Base-by-base conservation (phyloP, 1,140 invertebrate species). In the Eriocheir sinensis region DNA sequence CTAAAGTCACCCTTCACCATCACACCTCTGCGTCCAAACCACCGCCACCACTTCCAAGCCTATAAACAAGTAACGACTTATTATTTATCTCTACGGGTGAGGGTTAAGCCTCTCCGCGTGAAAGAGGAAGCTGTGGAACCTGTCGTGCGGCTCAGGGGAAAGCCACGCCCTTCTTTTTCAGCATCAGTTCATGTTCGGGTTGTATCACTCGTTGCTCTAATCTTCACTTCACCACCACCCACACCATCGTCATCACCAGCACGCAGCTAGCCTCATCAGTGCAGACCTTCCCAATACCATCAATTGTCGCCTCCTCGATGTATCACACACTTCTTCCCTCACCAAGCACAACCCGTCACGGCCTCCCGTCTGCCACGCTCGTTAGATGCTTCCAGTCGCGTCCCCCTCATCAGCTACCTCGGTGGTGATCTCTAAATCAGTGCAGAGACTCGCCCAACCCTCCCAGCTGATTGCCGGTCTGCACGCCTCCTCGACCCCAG, bases 241-340 rank as follows among this genome's bases (percentile, higher is more conserved):
- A 27, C 85, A 88, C 85, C 85, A 88, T 6, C 85, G 2, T 41
- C 85, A 41, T 41, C 85, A 88, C 85, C 4, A 80, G 6, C 79
- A 80, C 21, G 3, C 79, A 80, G 6, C 79, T 44, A 27, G 8
- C 4, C 60, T 72, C 27, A 21, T n/a, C 60, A n/a, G 60, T 72
- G 3, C 60, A 72, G 21, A 72, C 6, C 21, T 72, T 72, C n/a
- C n/a, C 12, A 27, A 72, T 72, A 21, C 60, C 27, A n/a, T 4
- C 21, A n/a, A 21, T 72, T n/a, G 21, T n/a, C n/a, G n/a, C n/a
- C 27, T 21, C 21, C 60, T 72, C 60, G 21, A n/a, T 72, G 21
- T n/a, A 72, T 72, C 60, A 72, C 6, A 72, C 21, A 0, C n/a
- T 27, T 6, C 60, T 72, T 8, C 60, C n/a, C 60, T 21, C 21